Conservation (phyloP, 2,888 invertebrate species). For the Helobdella robusta region DNA sequence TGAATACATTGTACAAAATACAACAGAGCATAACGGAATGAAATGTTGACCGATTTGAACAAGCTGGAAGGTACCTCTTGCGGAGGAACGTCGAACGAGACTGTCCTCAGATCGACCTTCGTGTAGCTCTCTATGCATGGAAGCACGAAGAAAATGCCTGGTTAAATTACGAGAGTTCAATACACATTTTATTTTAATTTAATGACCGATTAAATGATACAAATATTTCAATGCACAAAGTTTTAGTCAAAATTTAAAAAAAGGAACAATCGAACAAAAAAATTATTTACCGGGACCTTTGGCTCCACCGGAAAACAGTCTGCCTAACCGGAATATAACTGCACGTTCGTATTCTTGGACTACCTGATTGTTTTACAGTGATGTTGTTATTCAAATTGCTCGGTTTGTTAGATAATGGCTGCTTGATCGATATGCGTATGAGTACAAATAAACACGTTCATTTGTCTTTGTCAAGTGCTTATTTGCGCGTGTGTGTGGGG, state of each 20-base stretch:
- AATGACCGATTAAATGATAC: background rate
- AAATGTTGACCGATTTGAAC: no score
- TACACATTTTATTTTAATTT: background rate
- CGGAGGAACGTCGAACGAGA: slow-evolving; percentile 92
- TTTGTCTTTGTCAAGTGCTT: background rate
- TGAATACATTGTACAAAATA: no score
- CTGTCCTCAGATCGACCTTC: slow-evolving; percentile 79
- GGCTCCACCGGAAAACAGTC: slow-evolving; percentile 78
- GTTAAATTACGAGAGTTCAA: background rate
- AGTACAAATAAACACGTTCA: no score
- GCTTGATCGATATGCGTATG: no score
- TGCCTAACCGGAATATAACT: slow-evolving; percentile 82
- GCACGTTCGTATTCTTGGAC: slow-evolving; percentile 92
- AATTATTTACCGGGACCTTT: slow-evolving; percentile 60
- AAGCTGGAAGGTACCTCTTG: slow-evolving; percentile 94
- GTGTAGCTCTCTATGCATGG: slow-evolving; percentile 92
- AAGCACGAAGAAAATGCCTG: slow-evolving; percentile 89
- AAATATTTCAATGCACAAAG: background rate
- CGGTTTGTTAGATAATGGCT: background rate
- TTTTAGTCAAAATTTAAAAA: background rate
- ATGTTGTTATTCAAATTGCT: background rate
- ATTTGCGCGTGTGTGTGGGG: background rate
- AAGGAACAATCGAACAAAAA: background rate
- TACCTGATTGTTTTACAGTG: slow-evolving; percentile 60
- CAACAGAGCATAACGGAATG: no score